These are phyloP conservation scores for Fringilla coelebs DNA, from an alignment of 2,797 vertebrate species.

Conservation along the genomic window DNA sequence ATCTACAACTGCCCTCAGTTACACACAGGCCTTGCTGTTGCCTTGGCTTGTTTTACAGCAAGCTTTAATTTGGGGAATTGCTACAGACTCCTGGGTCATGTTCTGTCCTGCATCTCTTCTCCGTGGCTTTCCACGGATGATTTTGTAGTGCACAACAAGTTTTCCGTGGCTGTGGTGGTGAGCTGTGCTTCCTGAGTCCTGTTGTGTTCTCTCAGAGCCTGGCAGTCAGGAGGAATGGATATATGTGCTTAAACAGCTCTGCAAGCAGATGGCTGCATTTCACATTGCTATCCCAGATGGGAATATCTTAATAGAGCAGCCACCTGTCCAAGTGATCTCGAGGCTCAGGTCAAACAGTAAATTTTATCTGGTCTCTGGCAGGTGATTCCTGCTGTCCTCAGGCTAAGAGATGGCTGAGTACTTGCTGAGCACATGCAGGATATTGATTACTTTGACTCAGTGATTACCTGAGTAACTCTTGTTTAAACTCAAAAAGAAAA, in stretches of 20 bases:
- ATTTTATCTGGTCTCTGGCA: constrained; percentile 24
- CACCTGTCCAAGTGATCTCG: constrained; percentile 56
- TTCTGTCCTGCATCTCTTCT: background rate
- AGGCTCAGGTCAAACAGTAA: constrained; percentile 44
- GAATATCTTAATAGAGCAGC: constrained; percentile 52
- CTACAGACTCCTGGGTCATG: background rate
- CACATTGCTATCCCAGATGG: constrained; percentile 35
- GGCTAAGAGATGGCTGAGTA: background rate
- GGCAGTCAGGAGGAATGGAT: background rate
- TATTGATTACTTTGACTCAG: background rate
- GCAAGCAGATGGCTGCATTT: constrained; percentile 57
- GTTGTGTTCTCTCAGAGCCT: background rate
- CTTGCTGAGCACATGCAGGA: background rate
- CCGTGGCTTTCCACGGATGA: background rate
- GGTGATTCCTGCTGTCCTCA: constrained; percentile 14
- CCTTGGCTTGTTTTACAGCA: background rate
- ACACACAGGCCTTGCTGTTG: background rate
- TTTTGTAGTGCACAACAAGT: background rate
- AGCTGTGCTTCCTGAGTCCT: background rate
- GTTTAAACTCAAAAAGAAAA: background rate
- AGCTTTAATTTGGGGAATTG: background rate
- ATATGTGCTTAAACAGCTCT: background rate
- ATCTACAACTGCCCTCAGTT: background rate
- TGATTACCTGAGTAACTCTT: background rate
- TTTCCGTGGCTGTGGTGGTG: background rate